A percentile compares a stretch with the other conserved stretches of the same genome.
These are phyloP conservation scores for Emmelina monodactyla DNA, from an alignment of 2,888 invertebrate genomes.

Conservation along the genomic window DNA sequence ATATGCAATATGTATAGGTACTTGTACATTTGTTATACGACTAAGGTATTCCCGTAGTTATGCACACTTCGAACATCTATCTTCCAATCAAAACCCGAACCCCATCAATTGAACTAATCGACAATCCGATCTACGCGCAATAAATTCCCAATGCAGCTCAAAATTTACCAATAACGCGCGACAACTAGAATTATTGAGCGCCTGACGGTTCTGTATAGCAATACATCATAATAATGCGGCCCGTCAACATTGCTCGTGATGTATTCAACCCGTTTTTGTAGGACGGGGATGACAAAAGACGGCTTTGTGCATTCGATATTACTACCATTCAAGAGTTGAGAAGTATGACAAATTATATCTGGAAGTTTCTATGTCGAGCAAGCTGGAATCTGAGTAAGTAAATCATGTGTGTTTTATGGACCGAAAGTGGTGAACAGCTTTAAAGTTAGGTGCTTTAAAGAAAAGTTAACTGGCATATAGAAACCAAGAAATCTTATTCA, in stretches of 20 bases:
- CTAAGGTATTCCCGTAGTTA: no score
- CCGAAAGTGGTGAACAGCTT: no score
- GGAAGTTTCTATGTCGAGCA: slow-evolving; percentile 4
- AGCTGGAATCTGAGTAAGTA: neutral
- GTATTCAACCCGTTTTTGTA: slow-evolving; percentile 21
- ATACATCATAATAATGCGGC: slow-evolving; percentile 37
- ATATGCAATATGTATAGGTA: no score
- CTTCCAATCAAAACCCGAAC: no score
- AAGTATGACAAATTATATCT: slow-evolving; percentile 27
- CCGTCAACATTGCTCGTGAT: slow-evolving; percentile 25
- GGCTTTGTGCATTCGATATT: slow-evolving; percentile 24
- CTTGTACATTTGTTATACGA: no score
- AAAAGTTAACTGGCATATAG: no score
- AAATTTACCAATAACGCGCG: neutral
- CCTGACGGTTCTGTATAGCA: slow-evolving; percentile 26
- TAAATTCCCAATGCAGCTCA: neutral
- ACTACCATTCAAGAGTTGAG: slow-evolving; percentile 27
- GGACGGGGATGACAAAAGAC: slow-evolving; percentile 24
- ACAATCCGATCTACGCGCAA: no score
- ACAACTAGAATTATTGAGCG: slow-evolving; percentile 16
- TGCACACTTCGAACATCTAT: no score
- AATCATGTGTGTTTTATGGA: no score
- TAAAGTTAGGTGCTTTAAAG: no score
- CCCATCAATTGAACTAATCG: no score
- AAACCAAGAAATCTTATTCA: no score